phyloP scores from a whole-genome alignment of 1,140 invertebrate species.

The Chrysoperla carnea region DNA sequence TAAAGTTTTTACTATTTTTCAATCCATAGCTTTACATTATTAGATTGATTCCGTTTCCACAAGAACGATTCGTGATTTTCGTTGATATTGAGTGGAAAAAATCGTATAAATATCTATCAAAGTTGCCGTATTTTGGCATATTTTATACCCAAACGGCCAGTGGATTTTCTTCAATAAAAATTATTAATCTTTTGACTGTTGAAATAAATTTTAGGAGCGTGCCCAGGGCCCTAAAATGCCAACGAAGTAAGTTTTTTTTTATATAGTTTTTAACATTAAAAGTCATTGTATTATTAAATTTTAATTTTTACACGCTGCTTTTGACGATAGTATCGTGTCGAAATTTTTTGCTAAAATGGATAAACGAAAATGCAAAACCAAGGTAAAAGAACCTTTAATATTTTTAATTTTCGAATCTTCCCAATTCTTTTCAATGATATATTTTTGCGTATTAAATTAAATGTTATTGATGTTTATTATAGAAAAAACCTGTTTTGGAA shows the following conservation, averaged over 20 bases:
- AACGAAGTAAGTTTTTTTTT: background rate
- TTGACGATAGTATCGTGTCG: background rate
- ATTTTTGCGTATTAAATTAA: slow-evolving; percentile 1
- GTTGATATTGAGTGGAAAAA: too few relatives aligned
- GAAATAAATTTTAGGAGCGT: background rate
- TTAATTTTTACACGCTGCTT: background rate
- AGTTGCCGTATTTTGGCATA: too few relatives aligned
- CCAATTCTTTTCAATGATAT: too few relatives aligned
- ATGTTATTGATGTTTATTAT: slow-evolving; percentile 6
- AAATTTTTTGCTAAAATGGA: background rate
- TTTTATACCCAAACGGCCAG: too few relatives aligned
- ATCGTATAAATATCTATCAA: too few relatives aligned
- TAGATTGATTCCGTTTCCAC: too few relatives aligned
- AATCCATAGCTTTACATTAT: too few relatives aligned
- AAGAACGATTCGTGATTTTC: too few relatives aligned
- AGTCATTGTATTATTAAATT: background rate
- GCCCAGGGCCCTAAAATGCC: background rate
- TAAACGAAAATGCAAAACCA: background rate
- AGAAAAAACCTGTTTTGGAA: slow-evolving; percentile 21
- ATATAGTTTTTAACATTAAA: background rate
- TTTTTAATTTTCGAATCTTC: too few relatives aligned
- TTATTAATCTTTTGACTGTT: background rate
- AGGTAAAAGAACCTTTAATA: background rate
- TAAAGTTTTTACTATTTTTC: too few relatives aligned
- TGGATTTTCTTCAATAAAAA: background rate